Percentiles rank a stretch among this genome's conserved stretches.
Conservation (phyloP, 2,797 vertebrate species). For the Serranus cabrilla region DNA sequence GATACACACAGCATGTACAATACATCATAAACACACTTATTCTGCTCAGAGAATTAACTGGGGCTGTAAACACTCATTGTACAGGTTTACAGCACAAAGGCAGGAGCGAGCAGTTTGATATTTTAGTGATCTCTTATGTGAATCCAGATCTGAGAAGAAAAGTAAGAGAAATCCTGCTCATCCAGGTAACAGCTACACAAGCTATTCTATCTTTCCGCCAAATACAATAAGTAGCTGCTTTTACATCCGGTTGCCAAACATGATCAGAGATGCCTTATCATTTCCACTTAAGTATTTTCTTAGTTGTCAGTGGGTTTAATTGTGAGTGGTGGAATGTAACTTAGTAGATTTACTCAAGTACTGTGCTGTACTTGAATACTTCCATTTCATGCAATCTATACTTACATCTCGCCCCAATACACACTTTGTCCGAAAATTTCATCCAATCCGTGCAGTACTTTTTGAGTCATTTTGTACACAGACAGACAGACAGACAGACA, state of each 20-base stretch:
- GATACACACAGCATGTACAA: not conserved
- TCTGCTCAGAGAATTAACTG: not conserved
- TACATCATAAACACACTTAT: not conserved
- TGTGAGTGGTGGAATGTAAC: too few species aligned
- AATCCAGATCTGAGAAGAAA: conserved; percentile 7
- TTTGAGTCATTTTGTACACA: too few species aligned
- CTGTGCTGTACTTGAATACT: too few species aligned
- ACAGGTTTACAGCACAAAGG: conserved; percentile 21
- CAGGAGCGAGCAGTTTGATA: not conserved
- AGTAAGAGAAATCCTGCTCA: not conserved
- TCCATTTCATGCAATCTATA: too few species aligned
- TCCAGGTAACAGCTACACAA: not conserved
- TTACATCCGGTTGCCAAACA: not conserved
- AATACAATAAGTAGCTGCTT: not conserved
- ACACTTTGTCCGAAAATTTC: too few species aligned
- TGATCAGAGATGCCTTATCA: not conserved
- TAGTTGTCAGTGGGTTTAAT: too few species aligned
- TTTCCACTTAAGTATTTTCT: not conserved
- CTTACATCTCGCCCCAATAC: too few species aligned
- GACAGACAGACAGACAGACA: too few species aligned
- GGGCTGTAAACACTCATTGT: conserved; percentile 5
- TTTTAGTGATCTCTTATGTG: not conserved
- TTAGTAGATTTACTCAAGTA: too few species aligned
- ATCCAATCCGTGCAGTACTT: too few species aligned
- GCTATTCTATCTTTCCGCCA: not conserved